Evolutionary conservation across 1,140 invertebrate species (phyloP), one percentile per base, ranked within the genome.

Genomic region (Leptopilina boulardi): DNA sequence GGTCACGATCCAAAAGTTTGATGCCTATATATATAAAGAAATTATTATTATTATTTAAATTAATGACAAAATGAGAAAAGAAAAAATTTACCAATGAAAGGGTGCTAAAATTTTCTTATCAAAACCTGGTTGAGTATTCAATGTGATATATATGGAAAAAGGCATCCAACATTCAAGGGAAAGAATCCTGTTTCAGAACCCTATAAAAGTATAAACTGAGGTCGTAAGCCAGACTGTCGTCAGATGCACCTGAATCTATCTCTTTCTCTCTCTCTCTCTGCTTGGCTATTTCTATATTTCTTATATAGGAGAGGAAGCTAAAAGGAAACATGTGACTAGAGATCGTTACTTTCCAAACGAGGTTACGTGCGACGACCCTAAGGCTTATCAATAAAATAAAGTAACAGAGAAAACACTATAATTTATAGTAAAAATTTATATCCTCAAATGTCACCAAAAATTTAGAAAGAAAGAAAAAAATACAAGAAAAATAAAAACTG

Each of bases 361-460:
- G 59, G n/a, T 73, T 73, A 80, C 73, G 72, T 80, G 75, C 71
- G 26, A 13, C 47, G 21, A 18, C 73, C 70, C 41, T 66, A 21
- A 54, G 21, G 19, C 19, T 51, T 47, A 41, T 59, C 66, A 75
- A 74, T 59, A 70, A 38, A 30, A 75, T 54, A 18, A 18, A 26
- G 51, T 44, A 77, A 77, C 73, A 70, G 78, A 41, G 54, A 80
- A 80, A 80, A 73, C 78, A 71, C 77, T 77, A 80, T 66, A 72
- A 70, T 71, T 75, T 79, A 13, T 42, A 56, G 34, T 23, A 56
- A 6, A 19, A 56, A 2, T 56, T 26, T 6, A 2, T 1, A 56
- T 19, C 19, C n/a, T 11, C 23, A 21, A 19, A 51, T 13, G 5
- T 18, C 47, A 2, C 2, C 3, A 51, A 18, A 3, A n/a, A 18